Evolutionary conservation across 2,113 vertebrate genomes (phyloP), one percentile per base, ranked within the genome.

Genomic region (Pandion haliaetus): DNA sequence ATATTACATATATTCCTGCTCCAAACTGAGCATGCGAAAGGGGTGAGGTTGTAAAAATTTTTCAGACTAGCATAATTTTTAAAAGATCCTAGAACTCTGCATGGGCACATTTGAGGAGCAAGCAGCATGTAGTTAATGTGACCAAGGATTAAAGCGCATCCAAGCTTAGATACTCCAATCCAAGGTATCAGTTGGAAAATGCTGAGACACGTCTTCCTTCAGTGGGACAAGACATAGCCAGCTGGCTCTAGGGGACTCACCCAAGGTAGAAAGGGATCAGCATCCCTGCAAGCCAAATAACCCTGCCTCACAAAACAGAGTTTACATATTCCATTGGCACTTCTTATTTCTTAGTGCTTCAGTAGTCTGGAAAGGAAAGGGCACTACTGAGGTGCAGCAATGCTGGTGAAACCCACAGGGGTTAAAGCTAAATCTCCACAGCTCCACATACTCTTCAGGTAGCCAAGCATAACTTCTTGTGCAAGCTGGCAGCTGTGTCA

Each of bases 21-120:
- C 57, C 78, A 90, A 91, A 92, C 5, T 6, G 26, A 72, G 24
- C 57, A 72, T 2, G 8, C 18, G 57, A 34, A 84, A 52, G 9
- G 9, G 6, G 14, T 3, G 10, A 6, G 4, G 0, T 0, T 25
- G 32, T 63, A 47, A 84, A 71, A 62, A 71, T 34, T 82, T 9
- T 66, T 61, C 77, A 91, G 29, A 79, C 26, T 14, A 42, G 12
- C 14, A 25, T 34, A 1, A 57, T 29, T 71, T 88, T 69, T 20
- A 61, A 42, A 82, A 82, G 34, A 82, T 47, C 31, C 21, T 40
- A 49, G 31, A 76, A 65, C 34, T 81, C 16, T 71, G 49, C 50
- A 62, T 1, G 4, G 54, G 13, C 44, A 70, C 10, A 21, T 70
- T 17, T 44, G 13, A 86, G 45, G 24, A 81, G 52, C 45, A 82